These are phyloP conservation scores for Crossocerus cetratus DNA, from an alignment of 2,888 invertebrate genomes.

Conservation along the genomic window DNA sequence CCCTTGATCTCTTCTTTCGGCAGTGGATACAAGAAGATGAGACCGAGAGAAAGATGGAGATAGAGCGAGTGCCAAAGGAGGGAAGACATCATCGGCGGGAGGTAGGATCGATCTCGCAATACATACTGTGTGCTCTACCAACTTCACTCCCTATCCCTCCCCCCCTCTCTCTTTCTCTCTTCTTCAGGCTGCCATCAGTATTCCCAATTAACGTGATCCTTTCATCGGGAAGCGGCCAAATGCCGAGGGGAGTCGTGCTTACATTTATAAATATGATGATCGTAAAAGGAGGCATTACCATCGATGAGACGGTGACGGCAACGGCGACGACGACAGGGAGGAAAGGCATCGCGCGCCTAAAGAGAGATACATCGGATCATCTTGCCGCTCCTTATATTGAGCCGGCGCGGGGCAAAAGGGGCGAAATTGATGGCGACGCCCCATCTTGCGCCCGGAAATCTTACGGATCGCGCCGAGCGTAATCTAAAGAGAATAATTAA, in stretches of 20 bases:
- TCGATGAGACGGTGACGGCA: constrained; percentile 51
- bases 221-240: constrained; percentile 64
- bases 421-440: constrained; percentile 59
- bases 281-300: constrained; percentile 60
- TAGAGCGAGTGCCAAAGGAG: constrained; percentile 27
- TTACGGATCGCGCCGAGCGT: constrained; percentile 55
- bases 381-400: constrained; percentile 34
- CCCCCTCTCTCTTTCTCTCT: constrained; percentile 33
- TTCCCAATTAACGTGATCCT: constrained; percentile 73
- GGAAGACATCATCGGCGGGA: constrained; percentile 17
- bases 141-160: constrained; percentile 22
- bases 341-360: background rate
- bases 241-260: constrained; percentile 35
- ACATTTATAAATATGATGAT: constrained; percentile 68
- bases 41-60: constrained; percentile 9
- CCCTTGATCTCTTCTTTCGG: constrained; percentile 59
- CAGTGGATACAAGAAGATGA: constrained; percentile 52
- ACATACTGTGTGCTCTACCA: constrained; percentile 26
- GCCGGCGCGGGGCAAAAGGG: constrained; percentile 30
- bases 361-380: background rate
- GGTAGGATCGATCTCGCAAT: constrained; percentile 64
- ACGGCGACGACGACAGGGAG: background rate
- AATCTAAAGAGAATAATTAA: constrained; percentile 67
- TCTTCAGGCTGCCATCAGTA: constrained; percentile 67
- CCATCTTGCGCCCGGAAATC: constrained; percentile 41